Evolutionary conservation across 2,888 invertebrate genomes (phyloP).

Genomic region (Endomychus coccineus): DNA sequence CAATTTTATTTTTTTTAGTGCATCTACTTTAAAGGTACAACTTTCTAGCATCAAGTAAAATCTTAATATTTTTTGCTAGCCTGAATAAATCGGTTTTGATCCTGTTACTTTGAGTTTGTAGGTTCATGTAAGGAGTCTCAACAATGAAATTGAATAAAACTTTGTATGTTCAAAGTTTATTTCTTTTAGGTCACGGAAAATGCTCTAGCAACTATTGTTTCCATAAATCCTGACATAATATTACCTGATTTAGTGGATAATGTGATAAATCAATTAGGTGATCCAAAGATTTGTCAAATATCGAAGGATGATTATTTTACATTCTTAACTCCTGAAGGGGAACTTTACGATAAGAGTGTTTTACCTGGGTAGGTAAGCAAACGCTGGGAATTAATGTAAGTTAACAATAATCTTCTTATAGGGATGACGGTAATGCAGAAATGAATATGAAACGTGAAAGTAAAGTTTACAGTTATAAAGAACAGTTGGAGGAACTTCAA

Average conservation of each 20-base stretch:
- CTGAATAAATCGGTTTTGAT: too few species aligned
- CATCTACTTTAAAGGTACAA: too few species aligned
- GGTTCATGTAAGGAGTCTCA: neutral
- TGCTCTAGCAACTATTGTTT: slow-evolving; percentile 63
- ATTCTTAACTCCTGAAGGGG: slow-evolving; percentile 78
- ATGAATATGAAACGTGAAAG: slow-evolving; percentile 91
- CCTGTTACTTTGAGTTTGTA: too few species aligned
- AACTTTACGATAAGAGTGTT: slow-evolving; percentile 83
- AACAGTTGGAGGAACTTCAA: slow-evolving; percentile 91
- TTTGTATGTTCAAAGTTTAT: neutral
- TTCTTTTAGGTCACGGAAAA: slow-evolving; percentile 53
- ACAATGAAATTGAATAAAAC: neutral
- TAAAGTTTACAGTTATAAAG: slow-evolving; percentile 93
- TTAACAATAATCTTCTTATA: slow-evolving; percentile 20
- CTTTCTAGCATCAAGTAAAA: too few species aligned
- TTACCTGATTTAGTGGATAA: slow-evolving; percentile 57
- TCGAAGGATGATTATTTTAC: slow-evolving; percentile 75
- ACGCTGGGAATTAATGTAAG: neutral
- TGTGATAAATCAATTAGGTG: slow-evolving; percentile 54
- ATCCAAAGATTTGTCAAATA: slow-evolving; percentile 61
- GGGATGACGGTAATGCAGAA: slow-evolving; percentile 45
- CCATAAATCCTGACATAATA: slow-evolving; percentile 56
- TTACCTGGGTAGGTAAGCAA: slow-evolving; percentile 49
- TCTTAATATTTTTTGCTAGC: too few species aligned
- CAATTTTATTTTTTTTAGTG: too few species aligned